Conservation (phyloP, 1,140 invertebrate species). For the Callitettix versicolor region DNA sequence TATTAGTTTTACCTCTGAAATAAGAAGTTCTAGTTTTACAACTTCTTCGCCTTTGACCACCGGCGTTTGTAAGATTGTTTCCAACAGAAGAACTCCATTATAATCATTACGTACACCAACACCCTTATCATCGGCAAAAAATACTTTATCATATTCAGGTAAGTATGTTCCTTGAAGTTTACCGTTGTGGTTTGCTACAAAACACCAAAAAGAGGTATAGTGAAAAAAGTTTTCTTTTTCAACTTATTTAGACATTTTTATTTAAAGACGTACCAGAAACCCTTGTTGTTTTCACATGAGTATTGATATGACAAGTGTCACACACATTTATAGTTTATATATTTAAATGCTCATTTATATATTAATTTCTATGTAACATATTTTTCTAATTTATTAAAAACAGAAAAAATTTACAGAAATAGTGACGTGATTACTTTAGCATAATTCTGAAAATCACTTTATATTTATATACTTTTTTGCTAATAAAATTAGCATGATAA, state of each 20-base stretch:
- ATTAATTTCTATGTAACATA: no score
- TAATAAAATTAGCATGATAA: no score
- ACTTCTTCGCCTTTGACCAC: constrained; percentile 55
- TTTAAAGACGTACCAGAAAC: neutral
- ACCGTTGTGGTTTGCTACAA: constrained; percentile 41
- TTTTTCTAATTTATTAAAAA: no score
- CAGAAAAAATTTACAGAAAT: no score
- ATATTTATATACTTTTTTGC: no score
- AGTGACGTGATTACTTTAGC: no score
- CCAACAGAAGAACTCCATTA: constrained; percentile 77
- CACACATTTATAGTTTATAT: no score
- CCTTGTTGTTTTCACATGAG: neutral
- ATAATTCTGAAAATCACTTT: no score
- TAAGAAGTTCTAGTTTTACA: constrained; percentile 70
- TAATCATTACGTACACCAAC: constrained; percentile 78
- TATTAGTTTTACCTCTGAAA: constrained; percentile 68
- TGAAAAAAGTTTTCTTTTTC: neutral
- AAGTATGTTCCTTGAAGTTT: constrained; percentile 59
- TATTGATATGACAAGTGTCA: no score
- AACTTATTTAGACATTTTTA: neutral
- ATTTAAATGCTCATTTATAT: no score
- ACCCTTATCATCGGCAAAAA: constrained; percentile 68
- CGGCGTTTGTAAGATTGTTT: constrained; percentile 75
- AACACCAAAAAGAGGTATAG: no score
- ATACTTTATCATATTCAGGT: constrained; percentile 63